Conservation (phyloP, 2,888 invertebrate genomes). For the Caenorhabditis sp. region DNA sequence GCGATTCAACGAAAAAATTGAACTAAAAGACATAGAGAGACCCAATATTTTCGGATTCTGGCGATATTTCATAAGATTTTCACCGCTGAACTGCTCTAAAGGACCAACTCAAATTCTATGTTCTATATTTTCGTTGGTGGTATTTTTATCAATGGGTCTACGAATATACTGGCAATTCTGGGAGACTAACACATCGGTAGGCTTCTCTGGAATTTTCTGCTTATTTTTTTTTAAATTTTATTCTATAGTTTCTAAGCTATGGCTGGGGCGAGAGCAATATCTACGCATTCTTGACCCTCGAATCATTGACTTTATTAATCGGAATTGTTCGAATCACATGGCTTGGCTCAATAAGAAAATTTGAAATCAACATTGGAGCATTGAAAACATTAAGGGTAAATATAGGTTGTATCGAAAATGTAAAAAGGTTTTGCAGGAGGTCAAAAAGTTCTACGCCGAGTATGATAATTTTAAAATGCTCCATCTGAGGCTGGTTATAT, state of each 20-base stretch:
- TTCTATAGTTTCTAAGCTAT: neutral
- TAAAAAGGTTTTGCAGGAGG: neutral
- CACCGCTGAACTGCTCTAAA: slow-evolving; percentile 6
- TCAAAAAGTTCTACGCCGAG: neutral
- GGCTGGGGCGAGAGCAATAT: slow-evolving; percentile 12
- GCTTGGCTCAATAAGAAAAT: neutral
- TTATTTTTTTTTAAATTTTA: too few species aligned
- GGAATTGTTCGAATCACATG: slow-evolving; percentile 1
- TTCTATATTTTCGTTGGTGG: neutral
- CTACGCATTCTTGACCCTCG: slow-evolving; percentile 10
- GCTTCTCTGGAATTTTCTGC: neutral
- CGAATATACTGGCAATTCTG: slow-evolving; percentile 17
- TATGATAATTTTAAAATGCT: slow-evolving; percentile 10
- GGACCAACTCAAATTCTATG: neutral
- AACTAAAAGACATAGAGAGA: too few species aligned
- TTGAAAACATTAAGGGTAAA: slow-evolving; percentile 7
- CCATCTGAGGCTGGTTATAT: slow-evolving; percentile 6
- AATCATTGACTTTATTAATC: slow-evolving; percentile 8
- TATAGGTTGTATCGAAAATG: neutral
- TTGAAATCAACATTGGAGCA: slow-evolving; percentile 8
- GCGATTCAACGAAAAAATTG: too few species aligned
- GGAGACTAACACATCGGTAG: neutral
- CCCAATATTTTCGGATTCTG: slow-evolving; percentile 9
- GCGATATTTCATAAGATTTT: slow-evolving; percentile 10
- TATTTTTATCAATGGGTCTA: slow-evolving; percentile 14